Conservation (phyloP, 2,888 invertebrate genomes). For the Scaeva pyrastri region DNA sequence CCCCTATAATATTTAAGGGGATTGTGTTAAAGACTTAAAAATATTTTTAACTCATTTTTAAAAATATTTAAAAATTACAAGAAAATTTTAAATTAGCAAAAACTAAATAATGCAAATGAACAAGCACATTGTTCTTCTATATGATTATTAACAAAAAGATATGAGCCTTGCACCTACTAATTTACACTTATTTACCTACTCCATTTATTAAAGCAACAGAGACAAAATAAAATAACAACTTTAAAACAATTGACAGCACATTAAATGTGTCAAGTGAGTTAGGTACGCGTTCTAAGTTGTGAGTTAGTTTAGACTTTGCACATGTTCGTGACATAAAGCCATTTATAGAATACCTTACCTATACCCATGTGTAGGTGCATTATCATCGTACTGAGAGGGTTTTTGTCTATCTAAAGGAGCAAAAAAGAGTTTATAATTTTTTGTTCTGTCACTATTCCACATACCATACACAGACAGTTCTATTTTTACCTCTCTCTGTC, state of each 20-base stretch:
- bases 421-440: not conserved
- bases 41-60: too few relatives aligned
- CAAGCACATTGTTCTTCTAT: too few relatives aligned
- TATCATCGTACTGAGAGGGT: slow-evolving; percentile 43
- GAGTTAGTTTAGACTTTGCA: slow-evolving; percentile 48
- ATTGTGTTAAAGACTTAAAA: too few relatives aligned
- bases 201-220: not conserved
- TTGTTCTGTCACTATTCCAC: slow-evolving; percentile 13
- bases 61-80: too few relatives aligned
- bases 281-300: not conserved
- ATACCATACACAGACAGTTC: not conserved
- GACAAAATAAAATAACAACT: not conserved
- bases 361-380: slow-evolving; percentile 40
- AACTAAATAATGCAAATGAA: too few relatives aligned
- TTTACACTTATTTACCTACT: not conserved
- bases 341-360: slow-evolving; percentile 33
- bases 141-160: too few relatives aligned
- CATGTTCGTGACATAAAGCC: slow-evolving; percentile 63
- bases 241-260: slow-evolving; percentile 7
- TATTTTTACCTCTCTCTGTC: not conserved
- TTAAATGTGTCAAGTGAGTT: slow-evolving; percentile 62
- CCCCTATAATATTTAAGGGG: too few relatives aligned
- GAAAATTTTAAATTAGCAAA: too few relatives aligned
- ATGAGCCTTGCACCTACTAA: too few relatives aligned
- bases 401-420: slow-evolving; percentile 8